Evolutionary conservation across 2,113 vertebrate genomes (phyloP).

Genomic region (Otus sunia): DNA sequence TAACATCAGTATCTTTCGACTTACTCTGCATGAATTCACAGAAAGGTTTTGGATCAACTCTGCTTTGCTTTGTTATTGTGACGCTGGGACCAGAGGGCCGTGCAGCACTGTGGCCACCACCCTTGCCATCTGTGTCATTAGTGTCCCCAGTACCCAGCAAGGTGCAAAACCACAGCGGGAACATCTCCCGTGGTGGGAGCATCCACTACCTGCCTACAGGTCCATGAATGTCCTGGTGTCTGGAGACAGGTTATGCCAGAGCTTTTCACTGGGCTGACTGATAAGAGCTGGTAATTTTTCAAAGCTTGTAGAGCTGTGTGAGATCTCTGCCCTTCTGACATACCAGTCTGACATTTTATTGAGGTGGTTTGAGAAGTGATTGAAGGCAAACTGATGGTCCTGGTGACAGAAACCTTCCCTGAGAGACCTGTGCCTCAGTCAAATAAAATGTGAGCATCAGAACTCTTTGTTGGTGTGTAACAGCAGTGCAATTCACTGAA

Average conservation of each 20-base stretch:
- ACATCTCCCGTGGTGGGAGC: neutral
- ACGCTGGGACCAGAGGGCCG: neutral
- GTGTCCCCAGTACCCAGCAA: neutral
- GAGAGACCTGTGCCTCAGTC: neutral
- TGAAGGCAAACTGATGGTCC: neutral
- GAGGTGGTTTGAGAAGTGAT: neutral
- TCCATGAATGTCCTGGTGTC: accelerated
- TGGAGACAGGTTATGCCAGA: neutral
- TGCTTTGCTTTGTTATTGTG: neutral
- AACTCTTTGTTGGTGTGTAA: neutral
- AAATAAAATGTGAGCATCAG: neutral
- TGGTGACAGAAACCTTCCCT: neutral
- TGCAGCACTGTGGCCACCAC: neutral
- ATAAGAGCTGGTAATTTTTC: neutral
- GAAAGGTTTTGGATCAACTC: neutral
- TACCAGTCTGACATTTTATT: neutral
- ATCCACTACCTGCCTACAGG: neutral
- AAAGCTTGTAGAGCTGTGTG: neutral
- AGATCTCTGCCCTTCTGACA: neutral
- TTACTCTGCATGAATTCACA: neutral
- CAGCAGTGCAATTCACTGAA: neutral
- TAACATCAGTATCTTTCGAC: neutral
- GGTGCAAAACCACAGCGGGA: neutral
- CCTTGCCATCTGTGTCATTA: neutral
- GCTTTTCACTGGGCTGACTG: neutral